These are phyloP conservation scores for Orthosia cruda DNA, from an alignment of 2,888 invertebrate species.

Conservation along the genomic window DNA sequence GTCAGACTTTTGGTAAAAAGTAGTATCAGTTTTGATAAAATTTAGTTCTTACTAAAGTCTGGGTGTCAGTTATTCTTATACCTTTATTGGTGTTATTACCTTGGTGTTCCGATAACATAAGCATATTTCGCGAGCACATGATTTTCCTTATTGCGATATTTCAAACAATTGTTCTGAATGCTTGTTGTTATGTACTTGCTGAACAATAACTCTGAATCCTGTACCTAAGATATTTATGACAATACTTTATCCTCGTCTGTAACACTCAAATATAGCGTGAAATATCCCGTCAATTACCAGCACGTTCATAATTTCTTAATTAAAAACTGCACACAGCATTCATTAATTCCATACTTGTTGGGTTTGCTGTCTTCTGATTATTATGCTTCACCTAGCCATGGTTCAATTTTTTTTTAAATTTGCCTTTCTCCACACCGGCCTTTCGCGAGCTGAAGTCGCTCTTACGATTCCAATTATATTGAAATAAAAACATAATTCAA, in stretches of 20 bases:
- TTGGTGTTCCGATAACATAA: not conserved
- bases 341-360: not conserved
- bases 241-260: constrained; percentile 25
- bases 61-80: not conserved
- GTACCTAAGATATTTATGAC: not conserved
- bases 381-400: not conserved
- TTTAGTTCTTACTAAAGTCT: not conserved
- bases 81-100: not conserved
- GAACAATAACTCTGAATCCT: constrained; percentile 13
- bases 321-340: not conserved
- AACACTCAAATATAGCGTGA: not conserved
- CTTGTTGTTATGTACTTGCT: not conserved
- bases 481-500: not conserved
- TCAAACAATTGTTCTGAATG: not conserved
- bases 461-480: not conserved
- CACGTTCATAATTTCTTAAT: constrained; percentile 6
- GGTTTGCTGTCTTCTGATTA: not conserved
- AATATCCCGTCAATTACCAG: not conserved
- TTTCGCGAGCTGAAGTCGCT: no score
- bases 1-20: no score
- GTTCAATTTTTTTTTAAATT: no score
- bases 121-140: not conserved
- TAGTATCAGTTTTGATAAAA: no score
- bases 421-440: no score
- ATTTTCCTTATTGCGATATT: constrained; percentile 35